phyloP scores from a whole-genome alignment of 2,888 invertebrate genomes.

The Tribolium freemani region DNA sequence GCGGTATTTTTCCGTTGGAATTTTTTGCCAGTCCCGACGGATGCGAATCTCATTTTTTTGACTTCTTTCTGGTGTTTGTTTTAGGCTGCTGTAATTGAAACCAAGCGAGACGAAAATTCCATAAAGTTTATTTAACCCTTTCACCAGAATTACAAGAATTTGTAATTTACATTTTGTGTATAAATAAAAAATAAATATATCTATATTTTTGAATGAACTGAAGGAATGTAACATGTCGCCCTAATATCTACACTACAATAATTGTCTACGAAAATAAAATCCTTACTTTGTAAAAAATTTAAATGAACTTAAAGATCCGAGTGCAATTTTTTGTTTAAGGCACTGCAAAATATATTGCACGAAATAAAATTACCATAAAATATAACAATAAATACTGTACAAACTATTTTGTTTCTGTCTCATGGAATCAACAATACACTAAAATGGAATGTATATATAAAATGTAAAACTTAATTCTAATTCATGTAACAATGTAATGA shows the following conservation, averaged over 20 bases:
- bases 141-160: conserved; percentile 57
- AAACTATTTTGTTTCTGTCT: conserved; percentile 43
- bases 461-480: conserved; percentile 38
- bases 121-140: conserved; percentile 51
- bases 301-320: conserved; percentile 29
- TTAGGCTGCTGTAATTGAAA: not conserved
- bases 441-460: conserved; percentile 42
- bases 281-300: conserved; percentile 25
- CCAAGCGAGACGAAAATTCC: conserved; percentile 2
- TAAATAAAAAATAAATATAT: conserved; percentile 57
- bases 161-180: conserved; percentile 55
- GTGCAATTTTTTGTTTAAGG: conserved; percentile 47
- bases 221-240: conserved; percentile 52
- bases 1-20: not conserved
- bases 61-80: not conserved
- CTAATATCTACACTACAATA: conserved; percentile 45
- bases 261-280: conserved; percentile 45
- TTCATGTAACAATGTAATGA: conserved; percentile 40
- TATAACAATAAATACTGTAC: conserved; percentile 51
- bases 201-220: conserved; percentile 37
- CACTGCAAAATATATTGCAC: conserved; percentile 51
- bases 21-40: too few species aligned
- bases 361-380: conserved; percentile 43
- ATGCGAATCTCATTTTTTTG: too few species aligned
- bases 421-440: conserved; percentile 37